Percentiles rank a stretch among this genome's conserved stretches.
Conservation (phyloP, 2,113 vertebrate species). For the Burhinus oedicnemus region DNA sequence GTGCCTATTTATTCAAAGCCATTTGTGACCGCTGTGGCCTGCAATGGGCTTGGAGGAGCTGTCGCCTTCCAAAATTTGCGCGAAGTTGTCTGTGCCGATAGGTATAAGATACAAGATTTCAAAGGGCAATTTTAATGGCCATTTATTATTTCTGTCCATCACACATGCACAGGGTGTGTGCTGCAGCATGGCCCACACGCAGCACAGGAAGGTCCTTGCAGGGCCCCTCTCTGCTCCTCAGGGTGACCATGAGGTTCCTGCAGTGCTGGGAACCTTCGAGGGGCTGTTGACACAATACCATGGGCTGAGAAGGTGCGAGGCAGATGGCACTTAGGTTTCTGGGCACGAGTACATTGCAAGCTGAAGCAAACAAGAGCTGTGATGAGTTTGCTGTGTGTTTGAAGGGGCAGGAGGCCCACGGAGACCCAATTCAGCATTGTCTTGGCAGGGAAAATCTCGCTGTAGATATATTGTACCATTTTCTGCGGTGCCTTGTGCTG, state of each 20-base stretch:
- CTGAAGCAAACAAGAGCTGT: background rate
- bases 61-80: background rate
- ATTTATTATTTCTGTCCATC: background rate
- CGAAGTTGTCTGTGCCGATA: background rate
- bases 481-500: background rate
- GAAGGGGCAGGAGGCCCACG: background rate
- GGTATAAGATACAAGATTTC: background rate
- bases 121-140: background rate
- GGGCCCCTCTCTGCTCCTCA: background rate
- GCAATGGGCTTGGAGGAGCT: background rate
- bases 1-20: background rate
- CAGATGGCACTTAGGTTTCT: background rate
- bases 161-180: background rate
- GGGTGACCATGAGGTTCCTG: background rate
- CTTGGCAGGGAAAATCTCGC: background rate
- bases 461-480: background rate
- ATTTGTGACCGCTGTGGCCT: background rate
- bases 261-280: background rate
- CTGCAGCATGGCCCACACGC: accelerated
- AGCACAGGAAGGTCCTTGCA: background rate
- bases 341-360: background rate
- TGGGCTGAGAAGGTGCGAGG: background rate
- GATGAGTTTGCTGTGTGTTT: background rate
- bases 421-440: background rate
- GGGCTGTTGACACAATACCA: background rate